Evolutionary conservation across 2,113 vertebrate species (phyloP), one percentile per base, ranked within the genome.

Genomic region (Genyomyrus donnyi): DNA sequence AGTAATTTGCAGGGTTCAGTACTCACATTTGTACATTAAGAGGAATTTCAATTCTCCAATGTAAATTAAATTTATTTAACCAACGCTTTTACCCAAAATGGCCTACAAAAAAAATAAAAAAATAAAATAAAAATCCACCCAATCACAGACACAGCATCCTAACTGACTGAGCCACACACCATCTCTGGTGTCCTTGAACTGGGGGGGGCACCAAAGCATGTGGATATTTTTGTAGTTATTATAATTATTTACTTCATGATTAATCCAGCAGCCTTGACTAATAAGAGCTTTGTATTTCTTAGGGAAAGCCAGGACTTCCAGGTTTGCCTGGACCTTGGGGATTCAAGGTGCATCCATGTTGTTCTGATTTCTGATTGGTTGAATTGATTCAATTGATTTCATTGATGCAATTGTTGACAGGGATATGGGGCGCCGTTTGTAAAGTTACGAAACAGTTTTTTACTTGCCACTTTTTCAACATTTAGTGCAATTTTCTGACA

Each of bases 291-390:
- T 92, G 1, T 49, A 90, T 91, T 90, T n/a, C 90, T 42, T 90
- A 96, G 96, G 96, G 96, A 42, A 92, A 3, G 53, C 2, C 50
- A 91, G 96, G 95, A 77, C 39, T 91, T 45, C 91, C 83, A 11
- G 95, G 95, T 31, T 77, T 49, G 70, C 77, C 19, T 88, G 96
- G 95, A 92, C 45, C 91, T 42, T 95, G 95, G 94, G 95, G 96
- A 21, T 35, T 90, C 13, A 96, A 96, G 96, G 96, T 96, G 88
- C 90, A 53, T 87, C 27, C 80, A 35, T 35, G 39, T 83, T 45
- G 77, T 39, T 83, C 77, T 83, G 77, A 31, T 11, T 77, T 83
- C 77, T 83, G 77, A 66, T 11, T 77, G 31, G 70, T 39, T 77
- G 1, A 19, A 17, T 2, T 77, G 13, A 77, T 77, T 77, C 42